Evolutionary conservation across 1,140 invertebrate species (phyloP), one percentile per base, ranked within the genome.

Genomic region (Zaprionus tsacasi): DNA sequence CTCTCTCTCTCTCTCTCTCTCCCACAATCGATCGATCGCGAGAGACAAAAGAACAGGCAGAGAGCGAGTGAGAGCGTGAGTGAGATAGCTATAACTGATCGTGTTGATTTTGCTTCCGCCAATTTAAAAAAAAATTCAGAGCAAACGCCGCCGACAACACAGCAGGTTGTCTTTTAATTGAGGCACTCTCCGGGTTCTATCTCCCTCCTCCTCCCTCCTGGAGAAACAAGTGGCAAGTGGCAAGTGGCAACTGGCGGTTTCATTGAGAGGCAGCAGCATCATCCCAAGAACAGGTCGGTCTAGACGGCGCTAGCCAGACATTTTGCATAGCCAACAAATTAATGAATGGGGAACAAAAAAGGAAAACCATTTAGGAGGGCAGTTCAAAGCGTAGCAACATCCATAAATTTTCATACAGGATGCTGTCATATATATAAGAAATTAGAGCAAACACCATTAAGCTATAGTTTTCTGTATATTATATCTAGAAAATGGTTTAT

Each of bases 151-250:
- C 59, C 66, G 52, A 56, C 75, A 72, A 33, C 82, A 12, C 83
- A 87, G 83, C 83, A 82, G 83, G 83, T 70, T 88, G 68, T 78
- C 85, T 75, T 70, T 65, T 87, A 87, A 87, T 87, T 87, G 83
- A 80, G 80, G 83, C 40, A 17, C 25, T 33, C 25, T 27, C 17
- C 40, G 25, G 38, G 48, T 54, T 70, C 40, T 45, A 15, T 45
- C n/a, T 45, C 7, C n/a, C n/a, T 15, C n/a, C 40, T 73, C 71
- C 7, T 33, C 5, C 5, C 30, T 33, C 4, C 30, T 5, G 30
- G 15, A 71, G 59, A 65, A 75, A 72, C 83, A 82, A 87, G 80
- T 81, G 81, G 50, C 33, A 35, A 35, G 33, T 35, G 33, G 33
- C 83, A 82, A 87, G 80, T 81, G 81, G 55, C 21, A 40, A 54